These are phyloP conservation scores for Melozone crissalis DNA, from an alignment of 2,113 vertebrate species.

Conservation along the genomic window DNA sequence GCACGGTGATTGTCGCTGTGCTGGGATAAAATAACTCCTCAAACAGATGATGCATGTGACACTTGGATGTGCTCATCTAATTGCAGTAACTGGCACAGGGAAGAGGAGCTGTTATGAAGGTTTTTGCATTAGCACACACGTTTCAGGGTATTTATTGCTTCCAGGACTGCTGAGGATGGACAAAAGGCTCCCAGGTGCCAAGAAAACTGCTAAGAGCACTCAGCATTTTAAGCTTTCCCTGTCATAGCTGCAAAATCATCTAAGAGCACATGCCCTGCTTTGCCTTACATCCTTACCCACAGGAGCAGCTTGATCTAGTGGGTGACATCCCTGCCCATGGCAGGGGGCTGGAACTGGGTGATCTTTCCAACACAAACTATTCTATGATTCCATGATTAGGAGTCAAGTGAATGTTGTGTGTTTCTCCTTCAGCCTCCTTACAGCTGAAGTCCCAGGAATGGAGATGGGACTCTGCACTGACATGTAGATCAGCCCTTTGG, in stretches of 20 bases:
- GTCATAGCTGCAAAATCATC: not conserved
- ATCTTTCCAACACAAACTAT: not conserved
- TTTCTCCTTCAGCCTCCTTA: not conserved
- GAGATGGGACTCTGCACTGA: not conserved
- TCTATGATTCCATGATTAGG: not conserved
- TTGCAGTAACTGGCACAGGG: not conserved
- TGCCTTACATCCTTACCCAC: not conserved
- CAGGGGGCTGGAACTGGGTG: not conserved
- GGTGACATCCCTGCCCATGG: not conserved
- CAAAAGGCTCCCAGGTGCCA: not conserved
- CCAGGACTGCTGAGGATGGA: not conserved
- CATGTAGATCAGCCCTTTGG: not conserved
- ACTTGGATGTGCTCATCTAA: slow-evolving; percentile 39
- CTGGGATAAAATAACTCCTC: slow-evolving; percentile 5
- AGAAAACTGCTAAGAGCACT: not conserved
- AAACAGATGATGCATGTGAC: not conserved
- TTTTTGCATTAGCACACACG: not conserved
- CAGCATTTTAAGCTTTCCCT: not conserved
- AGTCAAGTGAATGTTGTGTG: accelerated
- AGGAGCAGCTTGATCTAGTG: not conserved
- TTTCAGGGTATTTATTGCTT: slow-evolving; percentile 13
- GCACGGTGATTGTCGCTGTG: not conserved
- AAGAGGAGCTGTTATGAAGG: not conserved
- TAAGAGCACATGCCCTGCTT: not conserved
- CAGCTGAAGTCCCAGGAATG: not conserved